These are phyloP conservation scores for Parnassius smintheus DNA, from an alignment of 2,888 invertebrate species.

Conservation along the genomic window DNA sequence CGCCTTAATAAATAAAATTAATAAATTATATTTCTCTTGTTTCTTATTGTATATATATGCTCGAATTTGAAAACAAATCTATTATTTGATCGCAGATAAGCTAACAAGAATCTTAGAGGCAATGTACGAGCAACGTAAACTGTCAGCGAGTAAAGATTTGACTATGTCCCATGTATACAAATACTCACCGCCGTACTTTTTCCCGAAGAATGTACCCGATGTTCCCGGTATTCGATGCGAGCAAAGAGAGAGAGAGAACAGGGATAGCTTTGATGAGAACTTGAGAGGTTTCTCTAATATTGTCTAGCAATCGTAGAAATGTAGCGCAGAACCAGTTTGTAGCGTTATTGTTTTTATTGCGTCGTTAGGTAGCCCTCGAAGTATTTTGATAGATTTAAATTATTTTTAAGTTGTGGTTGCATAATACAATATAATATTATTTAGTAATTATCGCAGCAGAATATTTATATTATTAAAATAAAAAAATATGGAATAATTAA, in stretches of 20 bases:
- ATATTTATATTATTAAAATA: too few species aligned
- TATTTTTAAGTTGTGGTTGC: too few species aligned
- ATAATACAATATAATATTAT: too few species aligned
- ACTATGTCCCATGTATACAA: constrained; percentile 36
- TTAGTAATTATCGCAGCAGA: too few species aligned
- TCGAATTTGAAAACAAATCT: background rate
- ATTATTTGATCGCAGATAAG: constrained; percentile 48
- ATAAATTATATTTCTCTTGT: too few species aligned
- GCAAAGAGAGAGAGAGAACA: constrained; percentile 48
- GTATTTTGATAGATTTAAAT: too few species aligned
- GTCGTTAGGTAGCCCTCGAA: too few species aligned
- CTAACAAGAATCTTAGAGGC: constrained; percentile 47
- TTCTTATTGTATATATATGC: too few species aligned
- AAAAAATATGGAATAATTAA: too few species aligned
- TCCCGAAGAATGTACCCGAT: constrained; percentile 49
- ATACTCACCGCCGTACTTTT: constrained; percentile 52
- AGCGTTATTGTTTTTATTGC: too few species aligned
- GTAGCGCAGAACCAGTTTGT: background rate
- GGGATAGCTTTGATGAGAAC: constrained; percentile 68
- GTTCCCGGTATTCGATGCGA: constrained; percentile 49
- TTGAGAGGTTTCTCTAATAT: constrained; percentile 75
- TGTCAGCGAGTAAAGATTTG: constrained; percentile 33
- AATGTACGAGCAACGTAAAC: constrained; percentile 38
- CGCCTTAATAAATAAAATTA: too few species aligned
- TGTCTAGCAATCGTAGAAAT: constrained; percentile 63